Percentiles rank a stretch among this genome's conserved stretches.
Conservation (phyloP, 2,888 invertebrate species). For the Chymomyza fuscimana region DNA sequence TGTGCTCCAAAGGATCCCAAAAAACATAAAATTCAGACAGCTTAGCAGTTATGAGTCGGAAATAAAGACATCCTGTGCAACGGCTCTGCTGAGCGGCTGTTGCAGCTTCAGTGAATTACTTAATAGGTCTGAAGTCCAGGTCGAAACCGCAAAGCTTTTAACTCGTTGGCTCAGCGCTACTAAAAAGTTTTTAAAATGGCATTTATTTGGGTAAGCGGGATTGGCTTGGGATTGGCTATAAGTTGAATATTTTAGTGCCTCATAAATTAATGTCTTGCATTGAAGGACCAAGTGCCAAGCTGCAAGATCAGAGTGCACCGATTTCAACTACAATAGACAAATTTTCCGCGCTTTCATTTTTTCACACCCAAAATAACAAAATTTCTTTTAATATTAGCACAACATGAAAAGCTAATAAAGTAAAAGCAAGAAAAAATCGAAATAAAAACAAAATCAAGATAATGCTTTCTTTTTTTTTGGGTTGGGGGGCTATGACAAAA, state of each 20-base stretch:
- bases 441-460: constrained; percentile 40
- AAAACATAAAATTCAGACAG: constrained; percentile 36
- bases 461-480: constrained; percentile 59
- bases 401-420: background rate
- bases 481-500: constrained; percentile 29
- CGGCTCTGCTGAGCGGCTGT: constrained; percentile 13
- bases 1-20: constrained; percentile 14
- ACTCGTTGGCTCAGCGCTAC: constrained; percentile 28
- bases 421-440: constrained; percentile 43
- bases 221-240: constrained; percentile 11
- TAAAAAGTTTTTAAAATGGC: constrained; percentile 47
- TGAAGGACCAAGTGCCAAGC: background rate
- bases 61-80: constrained; percentile 65
- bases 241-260: constrained; percentile 42
- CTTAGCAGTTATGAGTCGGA: constrained; percentile 42
- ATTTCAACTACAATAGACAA: constrained; percentile 26
- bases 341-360: constrained; percentile 64
- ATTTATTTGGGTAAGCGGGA: constrained; percentile 34
- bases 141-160: constrained; percentile 31
- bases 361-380: constrained; percentile 22
- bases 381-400: background rate
- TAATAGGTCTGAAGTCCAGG: constrained; percentile 43
- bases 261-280: background rate
- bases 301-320: background rate
- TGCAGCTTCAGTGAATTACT: constrained; percentile 51